Base-by-base conservation (phyloP, 2,888 invertebrate genomes). In the Caenorhabditis angaria region DNA sequence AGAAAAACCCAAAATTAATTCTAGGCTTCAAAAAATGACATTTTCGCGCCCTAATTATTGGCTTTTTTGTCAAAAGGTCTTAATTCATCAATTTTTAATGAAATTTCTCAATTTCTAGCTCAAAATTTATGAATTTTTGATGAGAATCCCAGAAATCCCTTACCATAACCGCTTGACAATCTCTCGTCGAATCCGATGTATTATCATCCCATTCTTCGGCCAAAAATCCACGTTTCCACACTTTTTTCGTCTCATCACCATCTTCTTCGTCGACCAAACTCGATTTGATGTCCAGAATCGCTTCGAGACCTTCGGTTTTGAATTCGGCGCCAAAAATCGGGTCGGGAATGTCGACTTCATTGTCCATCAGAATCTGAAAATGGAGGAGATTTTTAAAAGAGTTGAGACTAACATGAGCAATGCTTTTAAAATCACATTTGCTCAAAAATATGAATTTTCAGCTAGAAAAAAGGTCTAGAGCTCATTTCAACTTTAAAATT, bases 161-260 rank as follows among this genome's bases (percentile, higher is more conserved):
- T 5, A 56, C 56, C 24, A 56, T 5, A n/a, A 56, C 18, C 4
- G 3, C 8, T 24, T 50, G 50, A 27, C 48, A 65, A 5, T 58
- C 65, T 0, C 20, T 20, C 8, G 29, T 63, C 62, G 59, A 18
- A 56, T 56, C 56, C 4, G n/a, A 4, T 18, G 35, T 0, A 4
- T 62, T 61, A 25, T 66, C 63, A n/a, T 66, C 32, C 70, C 70
- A 71, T 41, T 71, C 70, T 25, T 71, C 70, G 8, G 70, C 70
- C n/a, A 56, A 22, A 32, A 25, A 20, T 32, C 56, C 56, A 20
- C 55, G 55, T 56, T 28, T 56, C 55, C 32, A 32, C 29, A 32
- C 32, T 32, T 32, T 56, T 14, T 56, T 32, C 32, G 55, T 20
- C 20, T 56, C 29, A n/a, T 56, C 29, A n/a, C n/a, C n/a, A 2